Evolutionary conservation across 2,113 vertebrate genomes (phyloP), one percentile per base, ranked within the genome.

Genomic region (Pionites leucogaster): DNA sequence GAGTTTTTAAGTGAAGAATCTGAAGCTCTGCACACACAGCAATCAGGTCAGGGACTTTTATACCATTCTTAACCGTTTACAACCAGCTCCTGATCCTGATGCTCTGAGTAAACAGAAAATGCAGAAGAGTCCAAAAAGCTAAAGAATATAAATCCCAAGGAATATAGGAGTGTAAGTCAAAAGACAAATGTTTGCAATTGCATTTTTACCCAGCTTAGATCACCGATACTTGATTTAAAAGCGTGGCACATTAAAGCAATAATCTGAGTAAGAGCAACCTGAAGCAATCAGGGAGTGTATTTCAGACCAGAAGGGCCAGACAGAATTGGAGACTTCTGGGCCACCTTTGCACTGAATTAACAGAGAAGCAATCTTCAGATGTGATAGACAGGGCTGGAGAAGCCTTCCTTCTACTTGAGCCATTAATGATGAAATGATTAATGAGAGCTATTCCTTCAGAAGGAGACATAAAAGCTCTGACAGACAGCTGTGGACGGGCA

Each of bases 391-490:
- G 87, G 82, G 92, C 93, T 72, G 64, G 72, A 94, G 91, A 47
- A 90, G 80, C 90, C 53, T 81, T n/a, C 59, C 80, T 79, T 74
- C 35, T 57, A 49, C 57, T 86, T 46, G 41, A 87, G 94, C 85
- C 95, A 96, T 96, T 97, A 98, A 95, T 65, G 35, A 97, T 96
- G 97, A 97, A 96, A 97, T 97, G 97, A 97, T 97, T 97, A 95
- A 98, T 96, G 97, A 96, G 2, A 93, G 96, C 95, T 92, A 42
- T 91, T 85, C 92, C 95, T 97, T 93, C 62, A 96, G 90, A 89
- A 95, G 96, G 96, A 97, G 95, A 94, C 88, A 91, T 95, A 96
- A 97, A 90, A 92, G 96, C 95, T 84, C 95, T 88, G 96, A 87
- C 90, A 96, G 86, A 91, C 97, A 97, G 97, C 97, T 97, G 97